phyloP scores from a whole-genome alignment of 2,797 vertebrate genomes.

The Myotis planiceps region DNA sequence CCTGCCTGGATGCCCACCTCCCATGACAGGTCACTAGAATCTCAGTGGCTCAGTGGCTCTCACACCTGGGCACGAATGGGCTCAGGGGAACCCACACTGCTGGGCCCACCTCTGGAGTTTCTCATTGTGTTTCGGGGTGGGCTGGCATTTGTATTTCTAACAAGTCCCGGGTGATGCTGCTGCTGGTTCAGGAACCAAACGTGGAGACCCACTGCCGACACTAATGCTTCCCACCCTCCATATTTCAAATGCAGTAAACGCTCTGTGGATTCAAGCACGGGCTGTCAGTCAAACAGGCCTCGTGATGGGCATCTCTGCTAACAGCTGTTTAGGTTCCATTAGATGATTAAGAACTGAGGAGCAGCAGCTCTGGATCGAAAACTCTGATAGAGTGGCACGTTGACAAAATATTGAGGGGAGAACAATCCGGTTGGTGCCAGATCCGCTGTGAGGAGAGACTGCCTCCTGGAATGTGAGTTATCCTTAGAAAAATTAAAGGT shows the following conservation, averaged over 20 bases:
- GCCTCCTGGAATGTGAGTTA: neutral
- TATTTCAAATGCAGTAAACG: neutral
- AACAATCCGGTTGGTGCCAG: neutral
- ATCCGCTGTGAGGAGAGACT: neutral
- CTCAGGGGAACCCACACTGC: rapidly evolving
- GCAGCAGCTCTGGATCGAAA: neutral
- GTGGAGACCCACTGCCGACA: neutral
- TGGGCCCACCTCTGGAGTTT: rapidly evolving
- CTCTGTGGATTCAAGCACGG: neutral
- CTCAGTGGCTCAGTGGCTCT: neutral
- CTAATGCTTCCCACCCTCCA: neutral
- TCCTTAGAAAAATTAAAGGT: neutral
- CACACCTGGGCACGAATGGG: rapidly evolving
- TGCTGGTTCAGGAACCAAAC: neutral
- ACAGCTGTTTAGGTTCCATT: neutral
- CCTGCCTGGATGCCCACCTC: too few relatives aligned
- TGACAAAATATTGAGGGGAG: constrained; percentile 44
- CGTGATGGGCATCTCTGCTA: neutral
- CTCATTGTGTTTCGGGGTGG: neutral
- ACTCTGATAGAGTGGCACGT: neutral
- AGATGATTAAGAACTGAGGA: neutral
- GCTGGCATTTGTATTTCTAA: neutral
- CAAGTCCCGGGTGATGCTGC: neutral
- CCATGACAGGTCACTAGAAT: neutral
- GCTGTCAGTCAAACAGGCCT: neutral